These are phyloP conservation scores for Nymphicus hollandicus DNA, from an alignment of 2,113 vertebrate genomes.

Conservation along the genomic window DNA sequence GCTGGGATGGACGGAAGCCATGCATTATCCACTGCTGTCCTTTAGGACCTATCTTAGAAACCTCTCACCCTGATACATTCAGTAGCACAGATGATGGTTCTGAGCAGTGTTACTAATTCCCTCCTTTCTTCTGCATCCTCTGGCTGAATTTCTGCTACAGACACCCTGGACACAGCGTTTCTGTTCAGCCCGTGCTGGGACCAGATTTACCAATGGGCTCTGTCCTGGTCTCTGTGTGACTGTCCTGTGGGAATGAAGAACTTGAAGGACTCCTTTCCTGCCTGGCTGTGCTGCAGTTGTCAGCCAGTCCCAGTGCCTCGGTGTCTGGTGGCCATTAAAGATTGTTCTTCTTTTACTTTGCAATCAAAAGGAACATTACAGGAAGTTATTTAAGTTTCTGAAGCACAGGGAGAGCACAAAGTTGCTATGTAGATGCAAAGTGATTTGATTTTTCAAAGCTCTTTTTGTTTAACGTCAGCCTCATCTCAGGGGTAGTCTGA, in stretches of 20 bases:
- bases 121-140: neutral
- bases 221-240: neutral
- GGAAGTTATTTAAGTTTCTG: neutral
- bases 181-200: neutral
- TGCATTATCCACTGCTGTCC: neutral
- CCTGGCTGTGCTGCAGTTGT: neutral
- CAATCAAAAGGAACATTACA: neutral
- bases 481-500: neutral
- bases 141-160: neutral
- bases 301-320: neutral
- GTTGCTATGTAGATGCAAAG: neutral
- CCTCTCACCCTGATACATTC: neutral
- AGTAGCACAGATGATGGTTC: neutral
- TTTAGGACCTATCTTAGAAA: neutral
- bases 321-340: neutral
- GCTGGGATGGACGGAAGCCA: neutral
- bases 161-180: accelerated
- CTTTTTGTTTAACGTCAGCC: neutral
- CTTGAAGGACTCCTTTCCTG: neutral
- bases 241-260: neutral
- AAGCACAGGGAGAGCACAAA: neutral
- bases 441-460: constrained; percentile 9
- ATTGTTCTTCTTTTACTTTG: neutral
- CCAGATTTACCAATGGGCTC: neutral
- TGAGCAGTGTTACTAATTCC: neutral